Percentiles rank a stretch among this genome's conserved stretches.
These are phyloP conservation scores for Apistogramma diplotaenia DNA, from an alignment of 2,113 vertebrate species.

Conservation along the genomic window DNA sequence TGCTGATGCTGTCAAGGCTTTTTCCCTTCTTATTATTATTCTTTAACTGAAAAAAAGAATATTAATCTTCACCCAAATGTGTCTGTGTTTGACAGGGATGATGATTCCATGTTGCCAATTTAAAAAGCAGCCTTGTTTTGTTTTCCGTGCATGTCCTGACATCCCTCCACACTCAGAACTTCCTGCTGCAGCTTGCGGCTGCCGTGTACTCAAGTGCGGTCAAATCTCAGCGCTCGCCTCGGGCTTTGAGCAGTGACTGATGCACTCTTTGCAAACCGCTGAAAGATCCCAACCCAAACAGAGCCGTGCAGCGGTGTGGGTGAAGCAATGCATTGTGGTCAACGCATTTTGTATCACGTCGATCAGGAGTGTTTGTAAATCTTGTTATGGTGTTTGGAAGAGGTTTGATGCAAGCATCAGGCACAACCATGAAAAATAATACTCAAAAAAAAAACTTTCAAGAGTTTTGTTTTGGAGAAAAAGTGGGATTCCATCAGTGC, in stretches of 20 bases:
- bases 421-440: constrained; percentile 1
- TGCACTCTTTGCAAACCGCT: constrained; percentile 50
- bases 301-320: constrained; percentile 31
- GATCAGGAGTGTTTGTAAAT: constrained; percentile 3
- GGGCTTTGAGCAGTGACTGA: constrained; percentile 62
- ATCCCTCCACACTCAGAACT: constrained; percentile 14
- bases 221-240: constrained; percentile 46
- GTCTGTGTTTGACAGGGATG: background rate
- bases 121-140: constrained; percentile 17
- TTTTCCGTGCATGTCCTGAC: constrained; percentile 21
- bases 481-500: constrained; percentile 58
- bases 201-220: constrained; percentile 29
- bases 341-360: background rate
- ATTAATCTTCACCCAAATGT: background rate
- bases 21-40: background rate
- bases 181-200: constrained; percentile 14
- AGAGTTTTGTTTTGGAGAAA: constrained; percentile 62
- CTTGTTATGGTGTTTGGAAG: constrained; percentile 3
- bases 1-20: background rate
- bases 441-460: constrained; percentile 30
- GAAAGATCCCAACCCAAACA: constrained; percentile 51
- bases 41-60: background rate
- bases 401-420: background rate
- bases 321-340: constrained; percentile 24
- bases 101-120: constrained; percentile 16